Evolutionary conservation across 2,888 invertebrate species (phyloP), one percentile per base, ranked within the genome.

Genomic region (Drosophila rubida): DNA sequence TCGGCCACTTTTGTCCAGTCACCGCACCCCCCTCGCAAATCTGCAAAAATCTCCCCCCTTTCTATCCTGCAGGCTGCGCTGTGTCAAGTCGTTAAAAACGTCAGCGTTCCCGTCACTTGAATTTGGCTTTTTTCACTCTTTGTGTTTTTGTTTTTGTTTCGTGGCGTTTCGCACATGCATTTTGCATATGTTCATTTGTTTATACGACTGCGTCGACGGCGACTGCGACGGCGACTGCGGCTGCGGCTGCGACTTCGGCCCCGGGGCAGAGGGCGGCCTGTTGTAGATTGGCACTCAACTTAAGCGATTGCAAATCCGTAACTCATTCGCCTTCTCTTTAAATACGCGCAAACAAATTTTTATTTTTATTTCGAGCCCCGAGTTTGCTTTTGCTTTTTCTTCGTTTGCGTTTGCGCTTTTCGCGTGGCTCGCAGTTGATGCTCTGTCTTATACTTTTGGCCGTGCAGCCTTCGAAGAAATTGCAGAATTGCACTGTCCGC

Each of bases 301-400:
- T 81, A 83, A 88, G 85, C 88, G 81, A 88, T 89, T 87, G 80
- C 88, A 90, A 90, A 87, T 90, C 88, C 89, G 89, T 89, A 89
- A 89, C 89, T 90, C 85, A 90, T 85, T 90, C 62, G 79, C 37
- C 75, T 75, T 69, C 58, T 66, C 58, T 70, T 78, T 81, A 81
- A 78, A 81, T 87, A 63, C 85, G 71, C 61, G 67, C 82, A 79
- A 62, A 87, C 79, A 78, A 77, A 75, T 75, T 72, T 73, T 27
- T 69, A 54, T 64, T 50, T 68, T 50, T 22, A 27, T 41, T 65
- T 41, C 30, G 37, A 19, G 19, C 41, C 39, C 30, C 42, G 9
- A 30, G 54, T 48, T 39, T 19, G 8, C 16, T 7, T 53, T 58
- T 42, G 30, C 32, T 50, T 48, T 35, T 19, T 11, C 13, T 7